Percentiles rank a stretch among this genome's conserved stretches.
These are phyloP conservation scores for Dexiosoma caninum DNA, from an alignment of 2,888 invertebrate species.

Conservation along the genomic window DNA sequence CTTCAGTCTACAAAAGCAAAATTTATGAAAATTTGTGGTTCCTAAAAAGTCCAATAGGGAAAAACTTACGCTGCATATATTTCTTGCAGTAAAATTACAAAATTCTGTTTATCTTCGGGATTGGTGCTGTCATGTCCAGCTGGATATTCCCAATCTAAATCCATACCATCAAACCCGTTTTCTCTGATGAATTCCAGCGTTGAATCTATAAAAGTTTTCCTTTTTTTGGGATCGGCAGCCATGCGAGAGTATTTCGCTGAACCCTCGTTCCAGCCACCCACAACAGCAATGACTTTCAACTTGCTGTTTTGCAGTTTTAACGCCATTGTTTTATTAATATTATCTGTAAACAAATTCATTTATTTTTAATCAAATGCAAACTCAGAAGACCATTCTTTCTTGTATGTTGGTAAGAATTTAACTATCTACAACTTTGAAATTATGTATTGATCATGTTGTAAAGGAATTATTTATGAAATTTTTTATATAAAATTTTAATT, in stretches of 20 bases:
- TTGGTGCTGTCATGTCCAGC: slow-evolving; percentile 77
- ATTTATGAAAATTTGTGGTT: too few species aligned
- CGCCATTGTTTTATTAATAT: slow-evolving; percentile 66
- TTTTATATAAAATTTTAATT: too few species aligned
- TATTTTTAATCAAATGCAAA: too few species aligned
- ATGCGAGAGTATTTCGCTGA: slow-evolving; percentile 90
- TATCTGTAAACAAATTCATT: slow-evolving; percentile 46
- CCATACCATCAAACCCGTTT: slow-evolving; percentile 91
- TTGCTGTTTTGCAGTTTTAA: slow-evolving; percentile 68
- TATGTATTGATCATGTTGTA: too few species aligned
- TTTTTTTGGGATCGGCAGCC: slow-evolving; percentile 84
- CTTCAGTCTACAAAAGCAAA: not conserved
- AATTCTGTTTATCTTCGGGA: slow-evolving; percentile 64
- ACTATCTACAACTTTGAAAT: too few species aligned
- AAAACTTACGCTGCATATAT: slow-evolving; percentile 64
- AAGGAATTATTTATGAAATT: too few species aligned
- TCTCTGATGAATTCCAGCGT: slow-evolving; percentile 86
- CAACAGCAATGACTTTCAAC: slow-evolving; percentile 86
- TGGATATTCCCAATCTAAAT: slow-evolving; percentile 96
- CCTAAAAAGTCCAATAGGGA: not conserved
- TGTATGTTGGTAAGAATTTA: too few species aligned
- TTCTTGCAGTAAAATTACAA: slow-evolving; percentile 66
- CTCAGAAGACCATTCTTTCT: too few species aligned
- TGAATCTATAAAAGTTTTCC: slow-evolving; percentile 85
- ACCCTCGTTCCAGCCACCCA: slow-evolving; percentile 97